Base-by-base conservation (phyloP, 2,888 invertebrate genomes). In the Gortyna flavago region DNA sequence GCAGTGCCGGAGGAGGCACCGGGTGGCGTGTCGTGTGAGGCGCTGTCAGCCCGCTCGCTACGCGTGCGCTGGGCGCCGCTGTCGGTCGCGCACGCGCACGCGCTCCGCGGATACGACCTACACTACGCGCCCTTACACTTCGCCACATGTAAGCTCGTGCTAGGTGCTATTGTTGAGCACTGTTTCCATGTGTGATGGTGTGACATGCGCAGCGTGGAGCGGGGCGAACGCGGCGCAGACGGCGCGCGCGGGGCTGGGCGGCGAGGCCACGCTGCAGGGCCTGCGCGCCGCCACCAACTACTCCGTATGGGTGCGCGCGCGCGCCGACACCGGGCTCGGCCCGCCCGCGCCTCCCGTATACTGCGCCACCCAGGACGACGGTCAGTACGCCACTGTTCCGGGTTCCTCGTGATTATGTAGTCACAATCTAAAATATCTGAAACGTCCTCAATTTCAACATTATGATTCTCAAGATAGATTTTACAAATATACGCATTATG, bases 261-360 rank as follows among this genome's bases (percentile, higher is more conserved):
- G 91, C 64, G 93, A 90, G 79, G 92, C 97, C 32, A 97, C 97
- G 92, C 95, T 98, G 87, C 97, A 97, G 91, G 98, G 98, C 0
- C 95, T 99, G 87, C 97, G 97, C 89, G 98, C 98, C 89, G 98
- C 97, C 91, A 98, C 98, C 76, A 98, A 99, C 96, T 99, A 99
- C 96, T 98, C 98, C 61, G 97, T 99, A 87, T 97, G 98, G 91
- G 98, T 98, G 59, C 95, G 98, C 90, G 98, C 98, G 44, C 98
- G 98, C 90, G 98, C 98, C 0, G 97, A 97, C 72, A 97, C 97
- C 62, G 99, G 99, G 7, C 97, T 98, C 90, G 99, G 99, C 3
- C 97, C 98, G 61, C 96, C 98, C 84, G 98, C 98, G 87, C 92
- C 97, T 72, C 97, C 98, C 57, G 97, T 98, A 84, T 97, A 97